A percentile compares a stretch with the other conserved stretches of the same genome.
These are phyloP conservation scores for Arizona elegans DNA, from an alignment of 2,113 vertebrate genomes.

Conservation along the genomic window DNA sequence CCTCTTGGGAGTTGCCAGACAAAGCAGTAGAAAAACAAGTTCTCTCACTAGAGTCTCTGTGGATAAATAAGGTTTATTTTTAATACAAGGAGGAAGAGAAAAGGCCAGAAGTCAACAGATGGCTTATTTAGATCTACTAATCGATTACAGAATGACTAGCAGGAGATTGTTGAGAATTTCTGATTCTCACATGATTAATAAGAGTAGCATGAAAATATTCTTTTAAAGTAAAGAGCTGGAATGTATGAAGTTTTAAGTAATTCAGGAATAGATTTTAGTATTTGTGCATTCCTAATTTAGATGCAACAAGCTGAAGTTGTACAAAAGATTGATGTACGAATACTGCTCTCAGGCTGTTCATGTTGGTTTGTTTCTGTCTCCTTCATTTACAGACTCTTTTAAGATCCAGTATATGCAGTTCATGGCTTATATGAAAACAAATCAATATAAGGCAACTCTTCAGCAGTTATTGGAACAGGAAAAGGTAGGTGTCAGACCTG, in stretches of 20 bases:
- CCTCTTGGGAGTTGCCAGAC: background rate
- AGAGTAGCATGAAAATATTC: background rate
- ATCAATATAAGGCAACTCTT: constrained; percentile 89
- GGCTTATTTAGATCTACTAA: background rate
- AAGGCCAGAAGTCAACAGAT: background rate
- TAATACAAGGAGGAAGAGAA: background rate
- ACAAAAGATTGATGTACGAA: background rate
- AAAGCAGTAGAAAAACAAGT: background rate
- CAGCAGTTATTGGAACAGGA: constrained; percentile 94
- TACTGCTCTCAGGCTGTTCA: background rate
- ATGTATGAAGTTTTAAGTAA: background rate
- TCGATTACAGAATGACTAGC: background rate
- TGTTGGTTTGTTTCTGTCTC: background rate
- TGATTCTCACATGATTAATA: background rate
- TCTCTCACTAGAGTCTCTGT: background rate
- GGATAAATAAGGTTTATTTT: background rate
- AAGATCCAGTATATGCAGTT: constrained; percentile 97
- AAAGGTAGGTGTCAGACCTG: constrained; percentile 75
- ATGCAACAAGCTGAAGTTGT: background rate
- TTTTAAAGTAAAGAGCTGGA: background rate
- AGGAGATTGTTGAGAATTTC: background rate
- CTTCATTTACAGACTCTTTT: constrained; percentile 81
- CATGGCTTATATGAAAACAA: constrained; percentile 92
- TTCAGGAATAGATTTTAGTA: background rate
- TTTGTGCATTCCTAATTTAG: background rate